Evolutionary conservation across 2,797 vertebrate genomes (phyloP).

Genomic region (Molossus alvarezi): DNA sequence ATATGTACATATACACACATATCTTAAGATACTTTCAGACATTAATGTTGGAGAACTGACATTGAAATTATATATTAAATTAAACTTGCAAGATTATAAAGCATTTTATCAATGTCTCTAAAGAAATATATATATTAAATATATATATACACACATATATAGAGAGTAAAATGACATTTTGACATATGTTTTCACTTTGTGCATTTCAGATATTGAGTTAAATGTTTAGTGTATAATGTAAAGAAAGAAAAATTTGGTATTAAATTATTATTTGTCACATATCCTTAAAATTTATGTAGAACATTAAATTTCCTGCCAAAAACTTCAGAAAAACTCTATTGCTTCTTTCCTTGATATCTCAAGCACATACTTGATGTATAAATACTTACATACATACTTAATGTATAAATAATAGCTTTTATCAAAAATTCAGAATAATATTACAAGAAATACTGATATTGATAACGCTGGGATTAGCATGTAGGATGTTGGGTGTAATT

Average conservation of each 20-base stretch:
- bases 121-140: background rate
- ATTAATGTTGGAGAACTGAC: background rate
- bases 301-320: constrained; percentile 55
- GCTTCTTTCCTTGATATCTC: background rate
- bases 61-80: background rate
- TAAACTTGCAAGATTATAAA: background rate
- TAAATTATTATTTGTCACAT: background rate
- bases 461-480: background rate
- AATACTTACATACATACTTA: background rate
- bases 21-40: constrained; percentile 1
- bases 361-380: background rate
- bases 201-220: background rate
- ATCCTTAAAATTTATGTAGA: constrained; percentile 10
- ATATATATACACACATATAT: no score
- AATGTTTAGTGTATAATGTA: background rate
- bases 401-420: background rate
- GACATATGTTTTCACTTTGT: background rate
- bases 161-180: constrained; percentile 28
- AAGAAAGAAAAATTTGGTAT: background rate
- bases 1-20: background rate
- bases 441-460: constrained; percentile 23
- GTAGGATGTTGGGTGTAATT: background rate
- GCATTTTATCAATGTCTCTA: background rate
- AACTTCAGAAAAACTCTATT: constrained; percentile 11
- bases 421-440: background rate